phyloP scores from a whole-genome alignment of 2,797 vertebrate genomes.

The Anguilla anguilla region DNA sequence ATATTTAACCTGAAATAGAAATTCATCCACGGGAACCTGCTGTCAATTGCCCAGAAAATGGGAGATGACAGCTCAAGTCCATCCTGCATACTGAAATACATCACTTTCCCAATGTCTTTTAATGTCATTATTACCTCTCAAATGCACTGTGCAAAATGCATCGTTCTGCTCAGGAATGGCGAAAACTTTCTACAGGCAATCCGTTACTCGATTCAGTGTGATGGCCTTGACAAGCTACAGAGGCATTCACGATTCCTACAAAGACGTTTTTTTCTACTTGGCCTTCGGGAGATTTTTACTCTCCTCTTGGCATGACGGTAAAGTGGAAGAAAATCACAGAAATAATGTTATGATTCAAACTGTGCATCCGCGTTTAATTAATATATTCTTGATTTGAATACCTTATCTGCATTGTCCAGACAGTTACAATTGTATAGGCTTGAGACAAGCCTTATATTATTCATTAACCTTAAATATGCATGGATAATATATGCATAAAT shows the following conservation, averaged over 20 bases:
- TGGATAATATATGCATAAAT: not conserved
- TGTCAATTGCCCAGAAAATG: constrained; percentile 79
- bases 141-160: constrained; percentile 74
- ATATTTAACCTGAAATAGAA: constrained; percentile 78
- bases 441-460: not conserved
- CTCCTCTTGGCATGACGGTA: not conserved
- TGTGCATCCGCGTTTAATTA: constrained; percentile 9
- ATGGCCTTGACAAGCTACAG: constrained; percentile 56
- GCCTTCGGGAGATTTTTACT: not conserved
- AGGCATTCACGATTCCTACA: constrained; percentile 18
- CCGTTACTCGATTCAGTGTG: constrained; percentile 66
- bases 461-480: not conserved
- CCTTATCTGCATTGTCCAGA: not conserved
- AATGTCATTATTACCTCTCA: constrained; percentile 83
- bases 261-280: not conserved
- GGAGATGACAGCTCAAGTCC: constrained; percentile 76
- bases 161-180: constrained; percentile 67
- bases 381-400: constrained; percentile 7
- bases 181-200: constrained; percentile 48
- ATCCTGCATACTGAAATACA: constrained; percentile 79
- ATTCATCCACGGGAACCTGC: constrained; percentile 76
- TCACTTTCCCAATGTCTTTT: constrained; percentile 75
- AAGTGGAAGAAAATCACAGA: not conserved
- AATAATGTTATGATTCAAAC: constrained; percentile 2
- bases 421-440: not conserved